These are phyloP conservation scores for Nomada hirtipes DNA, from an alignment of 2,888 invertebrate species.

Conservation along the genomic window DNA sequence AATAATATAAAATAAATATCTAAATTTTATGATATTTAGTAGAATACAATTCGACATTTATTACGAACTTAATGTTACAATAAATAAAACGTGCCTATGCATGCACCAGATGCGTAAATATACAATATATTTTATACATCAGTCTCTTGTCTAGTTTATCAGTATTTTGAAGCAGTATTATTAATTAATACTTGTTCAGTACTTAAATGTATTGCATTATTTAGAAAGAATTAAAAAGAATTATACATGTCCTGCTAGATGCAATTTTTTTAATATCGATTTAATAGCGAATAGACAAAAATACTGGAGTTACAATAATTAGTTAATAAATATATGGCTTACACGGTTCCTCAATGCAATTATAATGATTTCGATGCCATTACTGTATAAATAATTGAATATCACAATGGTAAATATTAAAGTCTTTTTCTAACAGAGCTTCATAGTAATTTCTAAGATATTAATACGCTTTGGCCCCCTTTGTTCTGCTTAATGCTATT, in stretches of 20 bases:
- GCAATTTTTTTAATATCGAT: conserved; percentile 9
- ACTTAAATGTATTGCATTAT: conserved; percentile 25
- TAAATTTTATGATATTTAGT: conserved; percentile 4
- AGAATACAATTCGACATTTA: conserved; percentile 22
- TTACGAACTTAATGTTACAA: conserved; percentile 14
- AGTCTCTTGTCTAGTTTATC: conserved; percentile 46
- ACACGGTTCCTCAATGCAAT: conserved; percentile 4
- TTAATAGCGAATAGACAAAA: conserved; percentile 2
- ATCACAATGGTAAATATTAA: conserved; percentile 31
- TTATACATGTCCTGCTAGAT: background rate
- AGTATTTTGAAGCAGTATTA: conserved; percentile 9
- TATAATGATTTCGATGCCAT: conserved; percentile 23
- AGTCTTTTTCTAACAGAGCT: conserved; percentile 15
- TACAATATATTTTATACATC: conserved; percentile 46
- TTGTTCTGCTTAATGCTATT: background rate
- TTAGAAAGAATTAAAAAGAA: background rate
- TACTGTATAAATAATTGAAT: conserved; percentile 29
- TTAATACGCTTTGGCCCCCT: conserved; percentile 44
- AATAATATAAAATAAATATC: conserved; percentile 60
- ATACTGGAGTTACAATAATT: conserved; percentile 35
- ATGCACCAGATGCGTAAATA: conserved; percentile 11
- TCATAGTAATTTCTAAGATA: conserved; percentile 13
- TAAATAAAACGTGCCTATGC: conserved; percentile 38
- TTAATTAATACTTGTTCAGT: conserved; percentile 51
- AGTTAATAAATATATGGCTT: conserved; percentile 10